These are phyloP conservation scores for Nebria salina DNA, from an alignment of 2,888 invertebrate species.

Conservation along the genomic window DNA sequence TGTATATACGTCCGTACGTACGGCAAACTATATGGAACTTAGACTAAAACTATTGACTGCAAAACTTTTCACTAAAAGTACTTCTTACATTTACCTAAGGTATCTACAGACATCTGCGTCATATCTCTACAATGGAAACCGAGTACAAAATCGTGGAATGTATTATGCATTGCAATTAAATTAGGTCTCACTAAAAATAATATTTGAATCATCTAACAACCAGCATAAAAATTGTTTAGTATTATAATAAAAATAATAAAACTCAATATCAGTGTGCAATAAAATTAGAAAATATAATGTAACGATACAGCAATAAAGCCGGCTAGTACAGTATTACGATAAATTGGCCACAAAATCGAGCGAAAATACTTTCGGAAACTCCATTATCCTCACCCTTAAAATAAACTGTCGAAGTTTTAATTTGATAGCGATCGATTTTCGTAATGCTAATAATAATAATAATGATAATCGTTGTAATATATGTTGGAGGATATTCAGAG, in stretches of 20 bases:
- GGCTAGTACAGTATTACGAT: not conserved
- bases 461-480: not conserved
- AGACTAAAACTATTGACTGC: constrained; percentile 21
- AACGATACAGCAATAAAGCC: not conserved
- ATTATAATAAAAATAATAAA: not conserved
- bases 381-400: constrained; percentile 5
- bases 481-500: constrained; percentile 15
- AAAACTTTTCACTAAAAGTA: constrained; percentile 10
- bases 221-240: not conserved
- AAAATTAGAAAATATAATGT: constrained; percentile 1
- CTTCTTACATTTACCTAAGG: not conserved
- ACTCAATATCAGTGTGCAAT: not conserved
- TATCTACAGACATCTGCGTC: not conserved
- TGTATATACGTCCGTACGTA: constrained; percentile 2
- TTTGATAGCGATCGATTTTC: constrained; percentile 27
- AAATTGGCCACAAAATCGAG: not conserved
- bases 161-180: not conserved
- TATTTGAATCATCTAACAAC: not conserved
- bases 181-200: not conserved
- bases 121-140: not conserved
- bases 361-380: not conserved
- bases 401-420: constrained; percentile 42
- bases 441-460: constrained; percentile 23
- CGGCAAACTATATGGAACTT: not conserved
- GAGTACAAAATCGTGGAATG: not conserved